Base-by-base conservation (phyloP, 1,140 invertebrate species). In the Halictus rubicundus region DNA sequence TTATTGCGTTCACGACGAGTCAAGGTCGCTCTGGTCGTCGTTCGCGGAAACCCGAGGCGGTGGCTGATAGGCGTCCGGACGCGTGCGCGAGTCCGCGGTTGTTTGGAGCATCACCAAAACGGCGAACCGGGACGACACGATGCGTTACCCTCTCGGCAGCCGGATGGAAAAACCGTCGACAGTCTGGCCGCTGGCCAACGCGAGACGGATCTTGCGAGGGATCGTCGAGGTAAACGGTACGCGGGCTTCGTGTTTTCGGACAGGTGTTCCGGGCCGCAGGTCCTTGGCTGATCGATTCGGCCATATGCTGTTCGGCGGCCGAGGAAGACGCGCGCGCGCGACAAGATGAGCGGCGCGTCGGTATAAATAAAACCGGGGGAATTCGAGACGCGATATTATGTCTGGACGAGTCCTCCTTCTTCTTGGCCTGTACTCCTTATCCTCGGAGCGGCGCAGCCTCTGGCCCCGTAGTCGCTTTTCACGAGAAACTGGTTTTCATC, bases 351-450 rank as follows among this genome's bases (percentile, higher is more conserved):
- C 6, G 21, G 37, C 10, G 39, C 39, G 60, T 61, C 19, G 71
- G 68, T 81, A 81, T 78, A 84, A 84, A 84, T 85, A 81, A 83
- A 84, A 72, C 54, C 23, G 46, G 59, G 42, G 46, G 68, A 85
- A 77, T 68, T 46, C 52, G 54, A 64, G 69, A 59, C 65, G 68
- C 74, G 23, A 72, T 79, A 68, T 66, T 65, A 49, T n/a, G 78
- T 74, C 78, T 74, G 71, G 65, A 46, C 61, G 60, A 39, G 70
- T 76, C 71, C 57, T 37, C 54, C 70, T 60, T 80, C 42, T 32
- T 32, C 27, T 32, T 80, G 70, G 21, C 78, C 70, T 57, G 60
- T 60, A 66, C 52, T 37, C 49, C 37, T 23, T 37, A 6, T 39
- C 46, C 65, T 14, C 59, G 10, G 8, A 10, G 10, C 14, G 14